Percentiles rank a stretch among this genome's conserved stretches.
Conservation (phyloP, 1,140 invertebrate species). For the Drosophila triauraria region DNA sequence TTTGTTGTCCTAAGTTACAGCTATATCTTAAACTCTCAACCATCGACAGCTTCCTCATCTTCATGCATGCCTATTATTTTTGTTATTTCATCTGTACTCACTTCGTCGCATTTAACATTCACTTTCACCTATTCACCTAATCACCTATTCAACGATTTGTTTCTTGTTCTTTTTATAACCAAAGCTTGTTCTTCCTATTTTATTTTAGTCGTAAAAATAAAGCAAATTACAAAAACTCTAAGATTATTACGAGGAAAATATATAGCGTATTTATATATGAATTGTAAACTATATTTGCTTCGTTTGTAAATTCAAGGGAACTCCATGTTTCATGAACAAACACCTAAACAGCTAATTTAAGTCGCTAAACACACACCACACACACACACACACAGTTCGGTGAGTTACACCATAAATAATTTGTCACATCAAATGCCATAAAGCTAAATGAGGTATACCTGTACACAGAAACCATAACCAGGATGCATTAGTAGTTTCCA, state of each 20-base stretch:
- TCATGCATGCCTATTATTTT: conserved; percentile 24
- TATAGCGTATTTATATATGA: conserved; percentile 40
- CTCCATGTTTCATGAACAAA: conserved; percentile 67
- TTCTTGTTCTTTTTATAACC: conserved; percentile 67
- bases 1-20: conserved; percentile 17
- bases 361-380: conserved; percentile 12
- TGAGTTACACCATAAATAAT: conserved; percentile 26
- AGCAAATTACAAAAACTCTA: conserved; percentile 44
- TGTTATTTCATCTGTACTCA: conserved; percentile 21
- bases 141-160: conserved; percentile 10
- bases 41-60: conserved; percentile 14
- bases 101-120: conserved; percentile 10
- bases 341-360: conserved; percentile 45
- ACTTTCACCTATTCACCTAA: not conserved
- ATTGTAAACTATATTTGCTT: conserved; percentile 52
- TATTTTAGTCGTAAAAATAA: conserved; percentile 59
- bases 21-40: conserved; percentile 25
- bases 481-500: conserved; percentile 72
- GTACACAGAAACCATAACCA: conserved; percentile 28
- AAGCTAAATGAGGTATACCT: conserved; percentile 32
- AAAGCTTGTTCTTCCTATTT: conserved; percentile 83
- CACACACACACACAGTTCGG: conserved; percentile 18
- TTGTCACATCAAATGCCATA: conserved; percentile 50
- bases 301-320: conserved; percentile 43
- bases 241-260: conserved; percentile 7